A percentile compares a stretch with the other conserved stretches of the same genome.
These are phyloP conservation scores for Premnoplex brunnescens DNA, from an alignment of 2,797 vertebrate species.

Conservation along the genomic window DNA sequence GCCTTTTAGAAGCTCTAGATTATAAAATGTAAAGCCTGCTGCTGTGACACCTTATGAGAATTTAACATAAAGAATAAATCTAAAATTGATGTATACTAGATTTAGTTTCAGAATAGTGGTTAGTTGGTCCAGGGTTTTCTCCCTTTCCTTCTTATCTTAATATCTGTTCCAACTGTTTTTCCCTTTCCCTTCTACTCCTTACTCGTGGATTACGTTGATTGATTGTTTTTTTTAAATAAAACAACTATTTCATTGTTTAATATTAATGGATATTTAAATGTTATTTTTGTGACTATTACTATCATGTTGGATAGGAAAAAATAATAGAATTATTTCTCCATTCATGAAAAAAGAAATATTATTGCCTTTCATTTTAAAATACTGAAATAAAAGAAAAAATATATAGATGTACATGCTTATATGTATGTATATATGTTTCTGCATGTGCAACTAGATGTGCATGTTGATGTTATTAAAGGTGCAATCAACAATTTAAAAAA, in stretches of 20 bases:
- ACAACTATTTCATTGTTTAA: not conserved
- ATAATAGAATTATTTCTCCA: not conserved
- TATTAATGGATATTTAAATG: not conserved
- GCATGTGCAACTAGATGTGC: not conserved
- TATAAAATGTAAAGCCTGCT: not conserved
- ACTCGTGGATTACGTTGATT: not conserved
- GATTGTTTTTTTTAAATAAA: not conserved
- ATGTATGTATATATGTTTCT: not conserved
- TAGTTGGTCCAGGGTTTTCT: not conserved
- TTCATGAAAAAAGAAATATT: not conserved
- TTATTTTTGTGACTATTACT: not conserved
- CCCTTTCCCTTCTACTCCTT: not conserved
- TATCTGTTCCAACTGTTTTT: not conserved
- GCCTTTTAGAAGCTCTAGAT: not conserved
- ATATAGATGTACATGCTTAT: accelerated
- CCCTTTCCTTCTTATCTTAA: not conserved
- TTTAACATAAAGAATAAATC: not conserved
- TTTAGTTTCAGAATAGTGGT: not conserved
- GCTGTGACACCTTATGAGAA: not conserved
- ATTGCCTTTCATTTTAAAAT: not conserved
- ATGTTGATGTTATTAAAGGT: not conserved
- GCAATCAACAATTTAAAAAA: not conserved
- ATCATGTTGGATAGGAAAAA: not conserved
- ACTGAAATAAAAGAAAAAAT: not conserved
- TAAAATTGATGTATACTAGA: not conserved